Evolutionary conservation across 2,797 vertebrate genomes (phyloP).

Genomic region (Lacerta agilis): DNA sequence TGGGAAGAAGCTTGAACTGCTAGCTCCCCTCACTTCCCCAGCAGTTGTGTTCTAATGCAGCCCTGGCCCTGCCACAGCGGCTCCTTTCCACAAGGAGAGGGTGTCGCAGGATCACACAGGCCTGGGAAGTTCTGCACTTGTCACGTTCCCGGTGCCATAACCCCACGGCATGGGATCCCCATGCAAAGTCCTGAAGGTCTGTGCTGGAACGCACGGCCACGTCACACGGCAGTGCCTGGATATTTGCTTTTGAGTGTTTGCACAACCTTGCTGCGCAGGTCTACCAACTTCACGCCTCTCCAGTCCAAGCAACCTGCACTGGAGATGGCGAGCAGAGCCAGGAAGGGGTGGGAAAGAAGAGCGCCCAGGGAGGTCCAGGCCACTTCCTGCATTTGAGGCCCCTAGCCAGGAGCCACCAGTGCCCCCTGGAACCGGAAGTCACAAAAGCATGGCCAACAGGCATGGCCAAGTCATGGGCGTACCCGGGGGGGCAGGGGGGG

Average conservation of each 20-base stretch:
- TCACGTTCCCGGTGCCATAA: background rate
- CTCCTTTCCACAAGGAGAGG: background rate
- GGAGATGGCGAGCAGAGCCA: background rate
- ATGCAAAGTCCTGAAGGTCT: background rate
- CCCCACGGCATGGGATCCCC: background rate
- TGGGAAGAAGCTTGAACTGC: background rate
- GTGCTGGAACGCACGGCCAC: background rate
- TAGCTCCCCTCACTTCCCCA: background rate
- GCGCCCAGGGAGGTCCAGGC: too few relatives aligned
- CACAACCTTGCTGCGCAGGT: background rate
- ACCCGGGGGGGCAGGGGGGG: too few relatives aligned
- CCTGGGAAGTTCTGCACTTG: background rate
- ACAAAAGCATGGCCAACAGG: too few relatives aligned
- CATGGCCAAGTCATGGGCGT: too few relatives aligned
- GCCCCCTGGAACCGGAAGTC: too few relatives aligned
- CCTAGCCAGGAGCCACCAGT: too few relatives aligned
- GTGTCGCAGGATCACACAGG: too few relatives aligned
- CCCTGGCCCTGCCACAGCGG: background rate
- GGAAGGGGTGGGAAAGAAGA: too few relatives aligned
- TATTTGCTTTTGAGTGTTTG: slow-evolving; percentile 12
- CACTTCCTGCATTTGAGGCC: too few relatives aligned
- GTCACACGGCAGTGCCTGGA: background rate
- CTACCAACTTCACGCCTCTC: background rate
- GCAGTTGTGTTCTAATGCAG: background rate
- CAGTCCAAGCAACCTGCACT: background rate